These are phyloP conservation scores for Cataglyphis albicans DNA, from an alignment of 2,888 invertebrate species.

Conservation along the genomic window DNA sequence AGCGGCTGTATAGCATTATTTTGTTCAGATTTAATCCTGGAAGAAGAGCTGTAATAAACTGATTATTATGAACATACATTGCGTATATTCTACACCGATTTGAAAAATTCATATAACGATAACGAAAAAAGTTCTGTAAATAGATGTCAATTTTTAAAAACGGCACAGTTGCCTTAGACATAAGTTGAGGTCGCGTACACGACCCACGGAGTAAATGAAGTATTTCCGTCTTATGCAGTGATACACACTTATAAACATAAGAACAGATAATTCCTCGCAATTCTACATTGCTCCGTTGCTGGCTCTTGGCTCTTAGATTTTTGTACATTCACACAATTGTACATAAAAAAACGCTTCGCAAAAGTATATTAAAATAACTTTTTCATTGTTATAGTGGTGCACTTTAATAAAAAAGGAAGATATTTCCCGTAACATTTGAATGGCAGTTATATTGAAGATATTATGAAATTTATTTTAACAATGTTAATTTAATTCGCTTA, in stretches of 20 bases:
- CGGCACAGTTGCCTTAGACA: conserved; percentile 77
- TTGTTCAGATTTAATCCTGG: conserved; percentile 80
- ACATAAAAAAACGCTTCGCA: conserved; percentile 74
- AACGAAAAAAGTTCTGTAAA: conserved; percentile 76
- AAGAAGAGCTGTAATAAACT: conserved; percentile 83
- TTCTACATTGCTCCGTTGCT: conserved; percentile 70
- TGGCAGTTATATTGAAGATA: conserved; percentile 65
- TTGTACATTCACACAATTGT: conserved; percentile 75
- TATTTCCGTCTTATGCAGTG: conserved; percentile 77
- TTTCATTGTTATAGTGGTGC: conserved; percentile 71
- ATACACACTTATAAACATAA: conserved; percentile 71
- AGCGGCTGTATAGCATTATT: conserved; percentile 79
- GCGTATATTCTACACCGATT: conserved; percentile 77
- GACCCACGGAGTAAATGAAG: conserved; percentile 71
- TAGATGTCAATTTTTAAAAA: conserved; percentile 75
- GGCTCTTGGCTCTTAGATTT: conserved; percentile 73
- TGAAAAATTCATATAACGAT: conserved; percentile 79
- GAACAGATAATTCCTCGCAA: conserved; percentile 68
- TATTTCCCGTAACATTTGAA: conserved; percentile 69
- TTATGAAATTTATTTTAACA: conserved; percentile 74
- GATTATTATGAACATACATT: conserved; percentile 79
- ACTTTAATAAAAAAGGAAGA: conserved; percentile 63
- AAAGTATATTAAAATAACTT: conserved; percentile 68
- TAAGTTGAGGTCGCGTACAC: conserved; percentile 73
- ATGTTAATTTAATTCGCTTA: conserved; percentile 75